A percentile compares a stretch with the other conserved stretches of the same genome.
Conservation (phyloP, 2,113 vertebrate genomes). For the Podocnemis expansa region DNA sequence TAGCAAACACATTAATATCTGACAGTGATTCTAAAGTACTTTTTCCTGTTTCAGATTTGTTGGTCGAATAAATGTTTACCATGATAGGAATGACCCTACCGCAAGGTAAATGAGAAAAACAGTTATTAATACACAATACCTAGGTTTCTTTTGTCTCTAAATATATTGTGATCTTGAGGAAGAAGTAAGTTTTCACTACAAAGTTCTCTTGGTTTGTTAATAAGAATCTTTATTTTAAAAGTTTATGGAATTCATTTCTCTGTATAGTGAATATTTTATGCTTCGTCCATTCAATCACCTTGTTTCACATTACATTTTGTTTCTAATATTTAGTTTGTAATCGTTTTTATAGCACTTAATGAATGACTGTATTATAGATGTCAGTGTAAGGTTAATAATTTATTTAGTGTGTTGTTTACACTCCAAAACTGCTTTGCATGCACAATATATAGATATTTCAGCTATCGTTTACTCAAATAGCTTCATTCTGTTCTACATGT, state of each 20-base stretch:
- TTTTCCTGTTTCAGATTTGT: slow-evolving; percentile 85
- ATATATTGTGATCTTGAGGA: neutral
- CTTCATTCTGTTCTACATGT: neutral
- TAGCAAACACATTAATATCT: neutral
- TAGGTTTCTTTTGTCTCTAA: neutral
- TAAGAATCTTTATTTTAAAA: neutral
- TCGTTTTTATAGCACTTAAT: neutral
- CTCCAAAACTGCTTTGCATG: neutral
- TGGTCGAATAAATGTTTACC: slow-evolving; percentile 95
- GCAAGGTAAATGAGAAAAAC: slow-evolving; percentile 83
- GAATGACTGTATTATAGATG: neutral
- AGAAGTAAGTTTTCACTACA: neutral
- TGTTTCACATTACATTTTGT: neutral
- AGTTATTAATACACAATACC: neutral
- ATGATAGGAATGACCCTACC: slow-evolving; percentile 85
- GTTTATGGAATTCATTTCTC: neutral
- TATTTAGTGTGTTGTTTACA: neutral
- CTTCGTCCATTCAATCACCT: neutral
- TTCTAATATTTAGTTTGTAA: neutral
- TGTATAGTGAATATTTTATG: neutral
- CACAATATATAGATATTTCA: neutral
- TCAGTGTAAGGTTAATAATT: neutral
- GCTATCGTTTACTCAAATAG: neutral
- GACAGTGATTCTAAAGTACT: neutral
- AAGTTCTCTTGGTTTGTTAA: neutral